Evolutionary conservation across 2,888 invertebrate genomes (phyloP).

Genomic region (Mayetiola destructor): DNA sequence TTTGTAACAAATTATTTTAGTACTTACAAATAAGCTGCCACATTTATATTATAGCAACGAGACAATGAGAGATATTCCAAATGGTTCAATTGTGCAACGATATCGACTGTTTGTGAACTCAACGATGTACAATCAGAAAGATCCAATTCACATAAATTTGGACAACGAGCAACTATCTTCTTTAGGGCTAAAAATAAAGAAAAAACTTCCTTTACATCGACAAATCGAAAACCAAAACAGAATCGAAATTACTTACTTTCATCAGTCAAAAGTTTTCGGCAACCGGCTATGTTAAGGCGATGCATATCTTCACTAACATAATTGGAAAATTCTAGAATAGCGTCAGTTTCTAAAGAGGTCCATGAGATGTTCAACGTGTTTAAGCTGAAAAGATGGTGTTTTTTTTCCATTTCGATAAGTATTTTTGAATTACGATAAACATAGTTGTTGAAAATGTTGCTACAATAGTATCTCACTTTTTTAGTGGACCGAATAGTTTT

Average conservation of each 20-base stretch:
- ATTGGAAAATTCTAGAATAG: conserved; percentile 45
- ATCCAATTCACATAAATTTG: conserved; percentile 66
- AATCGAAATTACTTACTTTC: conserved; percentile 43
- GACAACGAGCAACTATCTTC: conserved; percentile 49
- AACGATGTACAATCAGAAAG: conserved; percentile 72
- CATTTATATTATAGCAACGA: conserved; percentile 65
- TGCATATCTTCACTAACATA: conserved; percentile 49
- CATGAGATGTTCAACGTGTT: conserved; percentile 68
- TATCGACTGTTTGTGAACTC: conserved; percentile 43
- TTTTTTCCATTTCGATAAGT: no score
- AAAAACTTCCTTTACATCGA: no score
- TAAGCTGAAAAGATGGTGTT: conserved; percentile 39
- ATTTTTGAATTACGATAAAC: not conserved
- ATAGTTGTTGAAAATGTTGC: no score
- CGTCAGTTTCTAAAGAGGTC: conserved; percentile 49
- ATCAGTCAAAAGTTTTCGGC: conserved; percentile 58
- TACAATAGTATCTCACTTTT: conserved; percentile 17
- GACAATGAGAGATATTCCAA: conserved; percentile 66
- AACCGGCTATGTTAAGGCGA: conserved; percentile 70
- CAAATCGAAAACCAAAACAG: no score
- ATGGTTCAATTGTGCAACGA: conserved; percentile 42
- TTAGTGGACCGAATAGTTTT: conserved; percentile 41
- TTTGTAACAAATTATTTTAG: conserved; percentile 7
- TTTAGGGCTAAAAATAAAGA: conserved; percentile 46
- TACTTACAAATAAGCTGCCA: conserved; percentile 53